Base-by-base conservation (phyloP, 2,888 invertebrate species). In the Agrochola lota region DNA sequence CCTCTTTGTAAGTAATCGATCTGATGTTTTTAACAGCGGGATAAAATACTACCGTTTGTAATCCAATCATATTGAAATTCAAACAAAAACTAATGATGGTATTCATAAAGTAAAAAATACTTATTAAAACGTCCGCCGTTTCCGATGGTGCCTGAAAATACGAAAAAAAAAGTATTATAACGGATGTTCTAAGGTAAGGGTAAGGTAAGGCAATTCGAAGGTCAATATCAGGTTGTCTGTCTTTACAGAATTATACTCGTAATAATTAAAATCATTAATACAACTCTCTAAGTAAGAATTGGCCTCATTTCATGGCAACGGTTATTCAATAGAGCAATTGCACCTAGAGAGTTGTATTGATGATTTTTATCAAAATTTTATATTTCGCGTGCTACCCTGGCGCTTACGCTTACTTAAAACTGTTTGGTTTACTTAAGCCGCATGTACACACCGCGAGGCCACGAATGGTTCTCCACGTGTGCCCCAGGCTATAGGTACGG, bases 141-240 rank as follows among this genome's bases (percentile, higher is more conserved):
- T n/a, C n/a, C 43, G 73, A 60, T 64, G 74, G 49, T 73, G 74
- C 30, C 84, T 84, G 85, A 20, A 85, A 84, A 46, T 23, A 62
- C 0, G 11, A 57, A 68, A 30, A 49, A 49, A 49, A 9, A n/a
- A 20, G 11, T 7, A 17, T 15, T 35, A 52, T 3, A 7, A n/a
- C 6, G 3, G 9, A 6, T 55, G 1, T 35, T 55, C 6, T 52
- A 35, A 6, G 8, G 30, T n/a, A n/a, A n/a, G n/a, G n/a, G n/a
- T n/a, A n/a, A n/a, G n/a, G n/a, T n/a, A n/a, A n/a, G n/a, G 26
- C 11, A 66, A 20, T 66, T 26, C 20, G 11, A 0, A 26, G 11
- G 9, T 11, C 5, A 17, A 9, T 17, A 17, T 26, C n/a, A 17
- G 17, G 17, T 26, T 11, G 26, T 26, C 3, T 20, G 5, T 15